Evolutionary conservation across 2,888 invertebrate genomes (phyloP), one percentile per base, ranked within the genome.

Genomic region (Pilophorus perplexus): DNA sequence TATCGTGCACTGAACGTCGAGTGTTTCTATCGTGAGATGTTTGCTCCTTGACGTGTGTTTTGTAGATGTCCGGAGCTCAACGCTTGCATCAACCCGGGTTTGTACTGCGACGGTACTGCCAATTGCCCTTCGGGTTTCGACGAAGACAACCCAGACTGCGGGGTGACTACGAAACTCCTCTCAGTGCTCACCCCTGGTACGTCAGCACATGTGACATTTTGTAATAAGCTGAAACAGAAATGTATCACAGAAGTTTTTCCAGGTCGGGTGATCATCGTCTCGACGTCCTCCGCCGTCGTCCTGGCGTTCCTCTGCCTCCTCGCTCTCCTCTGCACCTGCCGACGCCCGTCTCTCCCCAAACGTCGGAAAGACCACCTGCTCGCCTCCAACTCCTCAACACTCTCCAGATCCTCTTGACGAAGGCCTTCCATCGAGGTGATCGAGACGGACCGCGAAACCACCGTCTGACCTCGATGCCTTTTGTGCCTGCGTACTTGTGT

Each of bases 401-500:
- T 68, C n/a, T n/a, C n/a, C n/a, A n/a, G n/a, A n/a, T 82, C 84
- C 75, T 91, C 92, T 84, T 92, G 92, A 92, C 91, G 90, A 75
- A 89, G 89, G 80, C 85, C 85, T 78, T 87, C 89, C 82, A 91
- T 92, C 84, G 92, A 92, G 79, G 92, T 89, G 80, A 92, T 92
- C 77, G 90, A 91, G 80, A 89, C 92, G 81, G 92, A 93, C 81
- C 87, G 91, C 78, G 92, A 92, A 82, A 92, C 92, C 78, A 92
- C 92, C 75, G 92, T 93, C 83, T 90, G 86, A 88, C 64, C 46
- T 55, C 60, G 59, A 67, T 57, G 57, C 38, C 46, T n/a, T n/a
- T 33, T 33, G 33, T 6, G 33, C 6, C 25, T 16, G 18, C 52
- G 52, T 16, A 52, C 16, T 28, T 14, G 12, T n/a, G 16, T 14